These are phyloP conservation scores for Typhlichthys subterraneus DNA, from an alignment of 2,797 vertebrate genomes.

Conservation along the genomic window DNA sequence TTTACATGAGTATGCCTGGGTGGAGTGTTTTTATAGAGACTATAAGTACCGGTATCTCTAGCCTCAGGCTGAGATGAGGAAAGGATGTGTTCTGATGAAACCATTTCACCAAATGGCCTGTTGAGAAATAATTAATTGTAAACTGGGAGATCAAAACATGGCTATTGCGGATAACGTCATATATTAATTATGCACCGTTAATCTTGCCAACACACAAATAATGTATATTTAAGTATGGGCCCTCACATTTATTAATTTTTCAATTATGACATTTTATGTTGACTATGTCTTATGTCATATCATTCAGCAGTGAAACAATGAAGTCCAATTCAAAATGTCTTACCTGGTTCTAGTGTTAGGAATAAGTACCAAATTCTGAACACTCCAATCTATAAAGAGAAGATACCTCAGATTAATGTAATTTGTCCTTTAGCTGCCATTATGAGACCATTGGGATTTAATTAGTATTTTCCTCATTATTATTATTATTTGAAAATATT, in stretches of 20 bases:
- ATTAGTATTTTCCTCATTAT: neutral
- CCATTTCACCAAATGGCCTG: slow-evolving; percentile 21
- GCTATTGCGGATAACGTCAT: neutral
- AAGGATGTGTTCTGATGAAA: neutral
- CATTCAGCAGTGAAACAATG: slow-evolving; percentile 11
- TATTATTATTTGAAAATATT: neutral
- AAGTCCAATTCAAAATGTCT: slow-evolving; percentile 7
- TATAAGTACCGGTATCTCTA: neutral
- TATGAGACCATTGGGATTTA: no score
- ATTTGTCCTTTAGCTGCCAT: neutral
- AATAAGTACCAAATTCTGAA: neutral
- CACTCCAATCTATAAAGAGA: slow-evolving; percentile 32
- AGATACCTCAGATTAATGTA: neutral
- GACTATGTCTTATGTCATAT: neutral
- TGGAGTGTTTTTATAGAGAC: neutral
- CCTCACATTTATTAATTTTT: no score
- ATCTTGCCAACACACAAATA: no score
- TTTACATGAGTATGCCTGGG: neutral
- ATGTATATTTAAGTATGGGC: no score
- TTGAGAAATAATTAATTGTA: slow-evolving; percentile 5
- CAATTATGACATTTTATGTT: neutral
- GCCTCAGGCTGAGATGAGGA: neutral
- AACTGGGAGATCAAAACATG: neutral
- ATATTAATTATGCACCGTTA: no score
- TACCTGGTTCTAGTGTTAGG: slow-evolving; percentile 30